Conservation (phyloP, 2,888 invertebrate genomes). For the Rhagonycha lutea region DNA sequence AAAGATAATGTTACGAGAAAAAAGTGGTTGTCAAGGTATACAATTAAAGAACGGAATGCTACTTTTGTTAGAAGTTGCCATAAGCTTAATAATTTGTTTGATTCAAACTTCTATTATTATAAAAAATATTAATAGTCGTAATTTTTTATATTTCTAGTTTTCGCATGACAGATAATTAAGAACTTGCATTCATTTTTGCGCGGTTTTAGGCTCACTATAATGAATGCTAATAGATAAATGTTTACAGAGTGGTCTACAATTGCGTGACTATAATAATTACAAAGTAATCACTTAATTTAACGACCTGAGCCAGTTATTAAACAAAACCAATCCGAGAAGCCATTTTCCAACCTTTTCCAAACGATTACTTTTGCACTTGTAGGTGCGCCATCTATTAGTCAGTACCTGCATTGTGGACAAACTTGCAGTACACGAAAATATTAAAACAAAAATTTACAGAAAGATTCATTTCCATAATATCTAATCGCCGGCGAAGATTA, state of each 20-base stretch:
- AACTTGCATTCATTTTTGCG: neutral
- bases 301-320: no score
- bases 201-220: neutral
- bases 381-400: neutral
- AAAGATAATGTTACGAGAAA: conserved; percentile 10
- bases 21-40: conserved; percentile 14
- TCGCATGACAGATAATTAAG: neutral
- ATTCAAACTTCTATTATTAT: conserved; percentile 8
- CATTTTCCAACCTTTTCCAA: no score
- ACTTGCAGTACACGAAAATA: neutral
- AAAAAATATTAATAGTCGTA: neutral
- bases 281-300: no score
- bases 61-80: conserved; percentile 10
- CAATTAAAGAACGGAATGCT: conserved; percentile 20
- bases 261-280: neutral
- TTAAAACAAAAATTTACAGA: neutral
- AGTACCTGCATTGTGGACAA: neutral
- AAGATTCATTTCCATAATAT: neutral
- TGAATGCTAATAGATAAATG: neutral
- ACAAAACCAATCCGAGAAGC: no score
- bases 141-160: neutral
- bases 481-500: neutral
- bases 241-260: neutral
- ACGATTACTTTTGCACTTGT: no score
- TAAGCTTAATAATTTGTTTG: conserved; percentile 12